phyloP scores from a whole-genome alignment of 2,888 invertebrate species.

The Heterodera filipjevi region DNA sequence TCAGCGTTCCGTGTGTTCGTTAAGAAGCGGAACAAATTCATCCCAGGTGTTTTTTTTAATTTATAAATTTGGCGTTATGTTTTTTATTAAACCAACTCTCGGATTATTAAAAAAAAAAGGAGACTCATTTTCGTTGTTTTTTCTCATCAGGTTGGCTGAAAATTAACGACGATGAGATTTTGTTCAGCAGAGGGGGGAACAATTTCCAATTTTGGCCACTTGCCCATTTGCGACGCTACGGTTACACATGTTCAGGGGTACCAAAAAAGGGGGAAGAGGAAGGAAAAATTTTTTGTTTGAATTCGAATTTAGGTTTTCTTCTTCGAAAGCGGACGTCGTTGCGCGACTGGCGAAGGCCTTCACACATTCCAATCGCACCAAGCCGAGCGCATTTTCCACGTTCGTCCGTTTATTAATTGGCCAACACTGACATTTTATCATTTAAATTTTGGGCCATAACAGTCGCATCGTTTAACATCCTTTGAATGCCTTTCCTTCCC shows the following conservation, averaged over 20 bases:
- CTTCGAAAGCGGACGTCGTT: conserved; percentile 60
- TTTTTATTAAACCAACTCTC: too few species aligned
- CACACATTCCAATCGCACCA: conserved; percentile 61
- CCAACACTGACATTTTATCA: too few species aligned
- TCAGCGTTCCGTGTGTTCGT: conserved; percentile 53
- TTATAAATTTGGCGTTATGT: too few species aligned
- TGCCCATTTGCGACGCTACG: conserved; percentile 58
- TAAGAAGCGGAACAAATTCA: conserved; percentile 53
- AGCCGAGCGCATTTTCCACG: conserved; percentile 60
- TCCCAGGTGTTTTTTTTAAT: conserved; percentile 49
- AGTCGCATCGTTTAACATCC: too few species aligned
- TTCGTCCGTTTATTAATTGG: conserved; percentile 29
- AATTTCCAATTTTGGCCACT: conserved; percentile 56
- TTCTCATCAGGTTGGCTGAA: conserved; percentile 53
- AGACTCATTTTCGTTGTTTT: too few species aligned
- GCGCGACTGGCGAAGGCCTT: conserved; percentile 61
- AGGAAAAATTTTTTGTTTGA: background rate
- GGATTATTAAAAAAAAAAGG: background rate
- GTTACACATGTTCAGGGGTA: conserved; percentile 56
- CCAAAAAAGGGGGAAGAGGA: background rate
- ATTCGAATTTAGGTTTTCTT: conserved; percentile 47
- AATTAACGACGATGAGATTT: conserved; percentile 49
- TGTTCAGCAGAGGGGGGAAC: conserved; percentile 49
- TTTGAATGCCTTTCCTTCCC: background rate
- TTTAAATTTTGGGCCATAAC: too few species aligned